Conservation (phyloP, 1,140 invertebrate genomes). For the Mercenaria mercenaria region DNA sequence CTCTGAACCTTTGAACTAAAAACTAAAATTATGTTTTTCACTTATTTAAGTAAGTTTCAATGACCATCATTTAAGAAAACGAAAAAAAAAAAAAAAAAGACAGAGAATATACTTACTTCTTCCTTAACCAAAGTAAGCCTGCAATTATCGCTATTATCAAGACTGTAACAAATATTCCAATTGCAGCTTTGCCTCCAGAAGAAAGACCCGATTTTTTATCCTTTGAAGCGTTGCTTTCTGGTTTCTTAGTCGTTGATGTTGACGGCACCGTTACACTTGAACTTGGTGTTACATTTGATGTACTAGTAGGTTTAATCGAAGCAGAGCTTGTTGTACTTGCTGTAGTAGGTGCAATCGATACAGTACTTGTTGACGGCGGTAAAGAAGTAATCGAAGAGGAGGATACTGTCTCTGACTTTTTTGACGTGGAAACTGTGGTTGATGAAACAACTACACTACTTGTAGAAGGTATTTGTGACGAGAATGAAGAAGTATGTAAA, state of each 20-base stretch:
- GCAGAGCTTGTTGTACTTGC: background rate
- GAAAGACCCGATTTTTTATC: slow-evolving; percentile 1
- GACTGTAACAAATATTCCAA: slow-evolving; percentile 10
- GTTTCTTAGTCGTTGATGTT: background rate
- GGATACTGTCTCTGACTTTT: background rate
- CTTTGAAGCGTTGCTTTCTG: too few relatives aligned
- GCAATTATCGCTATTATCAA: background rate
- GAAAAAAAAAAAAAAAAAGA: too few relatives aligned
- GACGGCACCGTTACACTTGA: background rate
- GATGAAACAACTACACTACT: background rate
- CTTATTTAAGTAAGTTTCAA: too few relatives aligned
- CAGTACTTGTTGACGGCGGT: background rate
- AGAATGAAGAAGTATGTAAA: background rate
- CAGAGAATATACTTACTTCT: too few relatives aligned
- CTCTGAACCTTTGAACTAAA: too few relatives aligned
- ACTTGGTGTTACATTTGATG: background rate
- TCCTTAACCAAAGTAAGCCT: background rate
- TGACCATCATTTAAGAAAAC: too few relatives aligned
- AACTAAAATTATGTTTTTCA: too few relatives aligned
- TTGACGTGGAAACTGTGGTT: background rate
- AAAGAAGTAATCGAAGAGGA: background rate
- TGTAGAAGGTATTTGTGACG: background rate
- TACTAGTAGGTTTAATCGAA: background rate
- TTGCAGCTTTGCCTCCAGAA: background rate
- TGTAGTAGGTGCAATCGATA: background rate